Base-by-base conservation (phyloP, 30 jellyfish, hydroid and myxozoan species). In the Hydractinia echinata region DNA sequence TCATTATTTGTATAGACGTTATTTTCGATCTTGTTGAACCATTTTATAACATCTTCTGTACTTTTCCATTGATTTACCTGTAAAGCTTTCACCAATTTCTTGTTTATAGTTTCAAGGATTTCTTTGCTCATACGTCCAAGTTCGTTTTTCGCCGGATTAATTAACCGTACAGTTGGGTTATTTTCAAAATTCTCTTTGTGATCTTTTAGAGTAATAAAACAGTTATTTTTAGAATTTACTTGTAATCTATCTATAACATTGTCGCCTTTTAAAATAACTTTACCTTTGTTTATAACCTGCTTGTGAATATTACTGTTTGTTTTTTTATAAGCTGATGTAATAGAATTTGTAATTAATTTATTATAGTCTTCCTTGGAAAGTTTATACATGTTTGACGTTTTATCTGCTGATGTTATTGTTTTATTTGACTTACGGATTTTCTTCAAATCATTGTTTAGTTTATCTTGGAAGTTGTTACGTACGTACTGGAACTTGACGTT, bases 161-260 rank as follows among this genome's bases (percentile, higher is more conserved):
- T 67, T 30, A 71, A 19, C 18, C 91, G 0, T 0, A 72, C 18
- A 15, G 80, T 20, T 10, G 52, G 39, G 6, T 87, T 72, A 67
- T 53, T 66, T 4, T 53, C 80, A 81, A 72, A 87, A 55, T 87
- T 87, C 48, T 67, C 77, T 81, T 86, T 70, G 61, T 81, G 95
- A 70, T 72, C 88, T 81, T 85, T 85, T 4, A 80, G 81, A 48
- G 95, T 79, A 16, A 85, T 85, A 74, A 53, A 85, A 44, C 87
- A 82, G 19, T 55, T 9, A 39, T 70, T 14, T 54, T 80, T 83
- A 44, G 81, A 81, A 51, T 55, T 8, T 4, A 82, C n/a, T 58
- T 86, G 83, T n/a, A 50, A 11, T 79, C 90, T 79, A 19, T 85
- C 81, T 8, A 9, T 19, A 20, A 20, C 10, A 51, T 50, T 53